Evolutionary conservation across 2,888 invertebrate species (phyloP).

Genomic region (Argyresthia goedartella): DNA sequence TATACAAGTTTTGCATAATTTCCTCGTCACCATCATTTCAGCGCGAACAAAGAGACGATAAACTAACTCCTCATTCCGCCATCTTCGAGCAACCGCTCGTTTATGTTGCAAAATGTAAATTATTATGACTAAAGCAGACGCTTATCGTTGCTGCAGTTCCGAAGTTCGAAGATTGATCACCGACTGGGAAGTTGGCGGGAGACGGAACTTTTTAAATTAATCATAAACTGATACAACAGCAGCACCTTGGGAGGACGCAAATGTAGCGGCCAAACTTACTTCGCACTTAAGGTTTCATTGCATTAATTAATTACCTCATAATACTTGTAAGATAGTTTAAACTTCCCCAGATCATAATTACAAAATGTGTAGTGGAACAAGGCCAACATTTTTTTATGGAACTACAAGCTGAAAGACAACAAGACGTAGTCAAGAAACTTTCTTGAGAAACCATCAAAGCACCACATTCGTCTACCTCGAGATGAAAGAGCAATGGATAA

Average conservation of each 20-base stretch:
- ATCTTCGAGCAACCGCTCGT: background rate
- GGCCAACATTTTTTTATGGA: no score
- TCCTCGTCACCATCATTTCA: background rate
- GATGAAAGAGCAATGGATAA: background rate
- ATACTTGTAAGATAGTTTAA: background rate
- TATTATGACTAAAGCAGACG: background rate
- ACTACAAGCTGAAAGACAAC: no score
- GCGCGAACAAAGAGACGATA: background rate
- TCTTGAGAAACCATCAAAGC: no score
- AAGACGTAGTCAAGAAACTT: no score
- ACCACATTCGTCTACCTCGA: background rate
- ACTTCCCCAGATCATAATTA: no score
- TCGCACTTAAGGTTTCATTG: background rate
- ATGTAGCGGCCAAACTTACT: slow-evolving; percentile 1
- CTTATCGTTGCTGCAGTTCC: slow-evolving; percentile 4
- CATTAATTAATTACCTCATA: background rate
- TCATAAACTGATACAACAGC: slow-evolving; percentile 7
- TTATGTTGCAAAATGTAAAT: slow-evolving; percentile 3
- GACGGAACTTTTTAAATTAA: slow-evolving; percentile 13
- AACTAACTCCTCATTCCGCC: background rate
- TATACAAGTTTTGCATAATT: background rate
- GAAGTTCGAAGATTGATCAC: slow-evolving; percentile 11
- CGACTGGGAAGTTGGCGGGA: background rate
- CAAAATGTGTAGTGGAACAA: no score
- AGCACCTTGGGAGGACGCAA: slow-evolving; percentile 2